A percentile compares a stretch with the other conserved stretches of the same genome.
These are phyloP conservation scores for Cygnus atratus DNA, from an alignment of 2,113 vertebrate species.

Conservation along the genomic window DNA sequence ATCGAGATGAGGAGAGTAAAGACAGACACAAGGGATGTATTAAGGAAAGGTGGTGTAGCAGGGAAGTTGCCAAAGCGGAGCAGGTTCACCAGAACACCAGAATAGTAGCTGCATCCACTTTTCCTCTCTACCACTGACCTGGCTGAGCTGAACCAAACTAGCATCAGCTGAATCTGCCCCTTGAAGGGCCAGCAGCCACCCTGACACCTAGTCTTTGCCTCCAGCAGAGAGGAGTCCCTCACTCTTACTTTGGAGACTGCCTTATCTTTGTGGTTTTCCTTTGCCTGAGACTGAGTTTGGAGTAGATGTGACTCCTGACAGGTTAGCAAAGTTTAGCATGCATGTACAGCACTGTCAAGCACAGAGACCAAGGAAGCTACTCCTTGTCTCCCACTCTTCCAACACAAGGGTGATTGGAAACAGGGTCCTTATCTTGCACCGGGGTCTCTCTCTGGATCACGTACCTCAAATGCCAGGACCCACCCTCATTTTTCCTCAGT, in stretches of 20 bases:
- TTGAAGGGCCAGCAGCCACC: neutral
- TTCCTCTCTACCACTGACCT: neutral
- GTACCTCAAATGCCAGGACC: neutral
- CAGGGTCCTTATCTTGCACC: neutral
- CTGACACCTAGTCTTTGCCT: neutral
- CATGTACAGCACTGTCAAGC: neutral
- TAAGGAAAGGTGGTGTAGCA: neutral
- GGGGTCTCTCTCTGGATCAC: rapidly evolving
- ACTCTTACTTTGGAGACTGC: neutral
- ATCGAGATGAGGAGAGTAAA: neutral
- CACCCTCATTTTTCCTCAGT: rapidly evolving
- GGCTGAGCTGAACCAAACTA: neutral
- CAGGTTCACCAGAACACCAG: neutral
- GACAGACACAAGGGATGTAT: neutral
- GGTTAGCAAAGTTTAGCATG: neutral
- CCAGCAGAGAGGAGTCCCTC: neutral
- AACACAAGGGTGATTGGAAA: neutral
- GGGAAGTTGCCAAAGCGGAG: neutral
- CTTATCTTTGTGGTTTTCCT: neutral
- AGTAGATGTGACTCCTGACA: neutral
- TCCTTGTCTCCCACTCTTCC: neutral
- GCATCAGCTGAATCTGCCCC: rapidly evolving
- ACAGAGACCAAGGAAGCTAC: neutral
- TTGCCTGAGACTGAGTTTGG: neutral
- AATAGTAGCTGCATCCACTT: neutral